Conservation (phyloP, 2,888 invertebrate genomes). For the Seladonia tumulorum region DNA sequence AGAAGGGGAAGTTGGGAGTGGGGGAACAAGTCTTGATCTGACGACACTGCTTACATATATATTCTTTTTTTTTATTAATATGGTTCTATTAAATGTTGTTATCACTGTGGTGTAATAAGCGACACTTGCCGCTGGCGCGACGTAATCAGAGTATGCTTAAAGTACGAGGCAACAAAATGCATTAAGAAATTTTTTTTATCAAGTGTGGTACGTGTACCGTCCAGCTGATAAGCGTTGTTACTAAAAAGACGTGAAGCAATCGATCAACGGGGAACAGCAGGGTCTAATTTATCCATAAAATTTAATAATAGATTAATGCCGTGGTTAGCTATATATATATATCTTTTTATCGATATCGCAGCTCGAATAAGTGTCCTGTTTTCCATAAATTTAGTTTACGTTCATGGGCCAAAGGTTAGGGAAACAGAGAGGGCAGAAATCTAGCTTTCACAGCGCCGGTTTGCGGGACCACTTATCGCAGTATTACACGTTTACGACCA, state of each 20-base stretch:
- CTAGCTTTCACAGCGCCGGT: constrained; percentile 8
- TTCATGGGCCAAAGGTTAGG: neutral
- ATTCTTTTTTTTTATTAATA: neutral
- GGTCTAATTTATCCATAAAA: neutral
- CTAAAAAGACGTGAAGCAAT: neutral
- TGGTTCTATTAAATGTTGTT: neutral
- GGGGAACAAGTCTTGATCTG: too few species aligned
- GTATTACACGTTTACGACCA: constrained; percentile 53
- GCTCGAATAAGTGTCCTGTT: neutral
- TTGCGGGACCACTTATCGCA: constrained; percentile 24
- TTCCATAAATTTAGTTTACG: constrained; percentile 10
- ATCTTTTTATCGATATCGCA: neutral
- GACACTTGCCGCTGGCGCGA: neutral
- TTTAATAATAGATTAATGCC: neutral
- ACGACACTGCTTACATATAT: neutral
- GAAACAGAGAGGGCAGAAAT: neutral
- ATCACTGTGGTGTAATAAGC: neutral
- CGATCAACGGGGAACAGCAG: neutral
- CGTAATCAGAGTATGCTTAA: neutral
- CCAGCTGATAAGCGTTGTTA: neutral
- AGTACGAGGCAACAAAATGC: neutral
- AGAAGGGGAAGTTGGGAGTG: too few species aligned
- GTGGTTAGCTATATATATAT: neutral
- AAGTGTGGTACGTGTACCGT: neutral
- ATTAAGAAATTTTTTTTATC: neutral